Conservation (phyloP, 1,140 invertebrate genomes). For the Anastrepha ludens region DNA sequence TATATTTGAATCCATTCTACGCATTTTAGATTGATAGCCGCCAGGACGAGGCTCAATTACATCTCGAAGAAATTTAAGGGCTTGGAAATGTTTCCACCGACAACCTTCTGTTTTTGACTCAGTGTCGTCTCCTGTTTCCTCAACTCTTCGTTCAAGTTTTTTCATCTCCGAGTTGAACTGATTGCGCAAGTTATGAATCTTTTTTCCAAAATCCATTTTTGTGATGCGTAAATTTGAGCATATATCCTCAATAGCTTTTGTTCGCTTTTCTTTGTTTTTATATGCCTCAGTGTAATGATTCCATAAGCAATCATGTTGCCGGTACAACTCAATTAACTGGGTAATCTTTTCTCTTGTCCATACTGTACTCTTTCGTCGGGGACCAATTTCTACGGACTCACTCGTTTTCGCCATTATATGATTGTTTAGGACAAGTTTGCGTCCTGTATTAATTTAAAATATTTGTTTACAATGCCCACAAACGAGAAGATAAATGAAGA, state of each 20-base stretch:
- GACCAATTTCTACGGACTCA: not conserved
- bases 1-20: not conserved
- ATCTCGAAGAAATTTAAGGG: conserved; percentile 65
- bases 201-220: conserved; percentile 69
- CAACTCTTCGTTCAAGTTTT: conserved; percentile 65
- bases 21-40: conserved; percentile 21
- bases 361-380: conserved; percentile 61
- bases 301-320: conserved; percentile 69
- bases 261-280: conserved; percentile 67
- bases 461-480: not conserved
- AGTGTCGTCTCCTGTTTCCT: conserved; percentile 61
- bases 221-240: conserved; percentile 63
- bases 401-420: not conserved
- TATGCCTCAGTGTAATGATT: conserved; percentile 67
- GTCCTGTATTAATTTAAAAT: not conserved
- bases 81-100: conserved; percentile 69
- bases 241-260: conserved; percentile 65
- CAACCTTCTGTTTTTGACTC: conserved; percentile 59
- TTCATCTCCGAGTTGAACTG: conserved; percentile 72
- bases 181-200: conserved; percentile 71
- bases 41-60: conserved; percentile 69
- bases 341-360: conserved; percentile 69
- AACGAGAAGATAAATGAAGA: too few species aligned
- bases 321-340: conserved; percentile 68
- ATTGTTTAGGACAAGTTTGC: not conserved